These are phyloP conservation scores for Trogon surrucura DNA, from an alignment of 2,113 vertebrate genomes.

Conservation along the genomic window DNA sequence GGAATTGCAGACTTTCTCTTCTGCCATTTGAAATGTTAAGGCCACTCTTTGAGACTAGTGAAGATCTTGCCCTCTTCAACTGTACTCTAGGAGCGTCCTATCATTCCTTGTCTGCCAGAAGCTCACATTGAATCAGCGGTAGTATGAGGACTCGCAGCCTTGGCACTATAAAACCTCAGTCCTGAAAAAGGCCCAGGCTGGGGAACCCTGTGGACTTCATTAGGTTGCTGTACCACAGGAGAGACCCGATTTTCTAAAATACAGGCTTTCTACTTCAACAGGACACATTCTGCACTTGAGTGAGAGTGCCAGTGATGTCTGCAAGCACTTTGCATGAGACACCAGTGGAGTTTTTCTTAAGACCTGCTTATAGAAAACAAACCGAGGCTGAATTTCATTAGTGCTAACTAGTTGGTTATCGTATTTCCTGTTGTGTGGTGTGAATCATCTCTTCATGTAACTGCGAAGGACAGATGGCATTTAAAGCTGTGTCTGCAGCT, in stretches of 20 bases:
- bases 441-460: neutral
- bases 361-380: neutral
- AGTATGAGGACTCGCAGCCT: neutral
- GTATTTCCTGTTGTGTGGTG: conserved; percentile 29
- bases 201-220: neutral
- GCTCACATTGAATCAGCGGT: neutral
- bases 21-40: neutral
- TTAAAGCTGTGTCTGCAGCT: conserved; percentile 37
- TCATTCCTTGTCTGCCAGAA: neutral
- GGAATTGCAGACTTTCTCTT: neutral
- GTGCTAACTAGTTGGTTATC: neutral
- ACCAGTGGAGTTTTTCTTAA: neutral
- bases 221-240: neutral
- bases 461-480: conserved; percentile 50
- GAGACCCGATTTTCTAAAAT: neutral
- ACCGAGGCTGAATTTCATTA: conserved; percentile 29
- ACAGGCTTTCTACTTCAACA: neutral
- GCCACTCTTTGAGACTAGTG: neutral
- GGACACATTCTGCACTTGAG: neutral
- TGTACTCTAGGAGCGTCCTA: neutral
- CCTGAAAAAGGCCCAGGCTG: neutral
- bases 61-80: neutral
- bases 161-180: neutral
- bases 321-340: neutral
- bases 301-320: neutral